A percentile compares a stretch with the other conserved stretches of the same genome.
Conservation (phyloP, 2,113 vertebrate species). For the Phocoena phocoena region DNA sequence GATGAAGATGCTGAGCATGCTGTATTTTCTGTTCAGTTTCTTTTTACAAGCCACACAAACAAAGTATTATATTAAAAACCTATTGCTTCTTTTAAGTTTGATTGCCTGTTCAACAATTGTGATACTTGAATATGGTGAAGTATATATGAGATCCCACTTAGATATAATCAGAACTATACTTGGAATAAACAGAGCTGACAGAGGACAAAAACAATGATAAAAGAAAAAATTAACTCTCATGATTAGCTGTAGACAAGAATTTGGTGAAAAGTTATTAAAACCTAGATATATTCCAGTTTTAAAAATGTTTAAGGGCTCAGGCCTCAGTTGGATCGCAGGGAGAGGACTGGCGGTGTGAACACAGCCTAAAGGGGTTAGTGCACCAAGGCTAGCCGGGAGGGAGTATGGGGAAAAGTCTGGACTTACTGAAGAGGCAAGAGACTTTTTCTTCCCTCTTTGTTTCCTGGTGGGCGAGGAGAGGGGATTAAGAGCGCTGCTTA, state of each 20-base stretch:
- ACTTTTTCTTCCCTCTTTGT: no score
- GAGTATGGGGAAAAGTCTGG: no score
- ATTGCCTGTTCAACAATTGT: not conserved
- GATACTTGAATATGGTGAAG: not conserved
- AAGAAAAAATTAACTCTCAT: not conserved
- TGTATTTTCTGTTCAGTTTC: not conserved
- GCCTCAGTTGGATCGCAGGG: fast-evolving
- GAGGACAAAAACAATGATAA: not conserved
- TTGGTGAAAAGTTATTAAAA: not conserved
- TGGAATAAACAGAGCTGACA: not conserved
- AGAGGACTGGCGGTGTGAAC: no score
- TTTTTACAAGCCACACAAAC: not conserved
- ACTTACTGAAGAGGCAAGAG: no score
- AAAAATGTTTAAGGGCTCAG: not conserved
- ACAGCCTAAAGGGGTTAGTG: no score
- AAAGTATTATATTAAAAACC: not conserved
- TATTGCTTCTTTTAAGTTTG: not conserved
- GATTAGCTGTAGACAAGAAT: not conserved
- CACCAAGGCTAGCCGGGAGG: no score
- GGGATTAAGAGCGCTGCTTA: no score
- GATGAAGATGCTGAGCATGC: not conserved
- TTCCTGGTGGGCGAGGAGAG: no score
- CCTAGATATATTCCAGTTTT: not conserved
- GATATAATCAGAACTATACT: not conserved
- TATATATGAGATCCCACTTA: not conserved